phyloP scores from a whole-genome alignment of 1,140 invertebrate genomes.

The Drosophila nigromelanica region DNA sequence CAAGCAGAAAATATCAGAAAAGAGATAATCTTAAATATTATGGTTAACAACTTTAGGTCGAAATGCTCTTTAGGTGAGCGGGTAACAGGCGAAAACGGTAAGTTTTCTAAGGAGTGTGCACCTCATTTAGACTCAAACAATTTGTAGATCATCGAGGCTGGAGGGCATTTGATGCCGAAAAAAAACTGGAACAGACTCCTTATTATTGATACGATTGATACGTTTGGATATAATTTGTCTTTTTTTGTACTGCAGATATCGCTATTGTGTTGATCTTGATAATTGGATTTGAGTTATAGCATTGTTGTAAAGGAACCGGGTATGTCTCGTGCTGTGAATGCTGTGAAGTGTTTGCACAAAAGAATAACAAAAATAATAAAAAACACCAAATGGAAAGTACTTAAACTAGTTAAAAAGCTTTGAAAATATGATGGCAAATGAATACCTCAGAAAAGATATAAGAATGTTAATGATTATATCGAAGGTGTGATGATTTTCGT shows the following conservation, averaged over 20 bases:
- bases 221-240: slow-evolving; percentile 56
- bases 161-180: slow-evolving; percentile 16
- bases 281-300: slow-evolving; percentile 70
- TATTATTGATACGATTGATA: slow-evolving; percentile 13
- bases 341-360: slow-evolving; percentile 77
- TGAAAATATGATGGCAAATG: slow-evolving; percentile 1
- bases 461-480: not conserved
- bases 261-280: slow-evolving; percentile 63
- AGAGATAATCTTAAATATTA: slow-evolving; percentile 21
- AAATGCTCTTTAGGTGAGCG: slow-evolving; percentile 2
- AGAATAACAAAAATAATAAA: slow-evolving; percentile 48
- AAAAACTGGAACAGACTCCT: slow-evolving; percentile 23
- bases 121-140: slow-evolving; percentile 24
- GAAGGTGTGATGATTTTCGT: not conserved
- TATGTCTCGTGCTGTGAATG: slow-evolving; percentile 80
- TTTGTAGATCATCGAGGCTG: slow-evolving; percentile 21
- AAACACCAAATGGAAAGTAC: slow-evolving; percentile 27
- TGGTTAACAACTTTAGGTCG: slow-evolving; percentile 18
- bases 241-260: slow-evolving; percentile 70
- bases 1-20: slow-evolving; percentile 20
- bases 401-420: slow-evolving; percentile 23
- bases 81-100: slow-evolving; percentile 9
- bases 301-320: slow-evolving; percentile 81
- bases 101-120: slow-evolving; percentile 24
- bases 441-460: not conserved